Percentiles rank a stretch among this genome's conserved stretches.
phyloP scores from a whole-genome alignment of 2,113 vertebrate genomes.

The Callipepla californica region DNA sequence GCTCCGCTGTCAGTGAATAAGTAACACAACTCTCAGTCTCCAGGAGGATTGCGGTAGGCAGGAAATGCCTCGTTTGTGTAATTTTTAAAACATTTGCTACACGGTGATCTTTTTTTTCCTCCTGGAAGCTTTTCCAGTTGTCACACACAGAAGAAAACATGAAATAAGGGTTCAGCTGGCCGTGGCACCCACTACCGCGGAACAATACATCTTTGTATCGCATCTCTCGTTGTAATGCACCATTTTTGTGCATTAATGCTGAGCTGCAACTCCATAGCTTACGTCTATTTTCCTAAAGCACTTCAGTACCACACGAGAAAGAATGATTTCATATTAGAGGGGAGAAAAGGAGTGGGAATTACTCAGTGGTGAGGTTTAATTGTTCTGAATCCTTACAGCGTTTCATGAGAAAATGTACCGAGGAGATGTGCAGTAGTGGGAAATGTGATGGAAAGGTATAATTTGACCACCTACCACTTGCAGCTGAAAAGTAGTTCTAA shows the following conservation, averaged over 20 bases:
- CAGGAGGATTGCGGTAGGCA: background rate
- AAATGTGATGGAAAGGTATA: constrained; percentile 78
- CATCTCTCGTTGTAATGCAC: background rate
- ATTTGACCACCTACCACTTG: constrained; percentile 77
- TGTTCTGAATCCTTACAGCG: constrained; percentile 67
- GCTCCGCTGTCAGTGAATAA: constrained; percentile 2
- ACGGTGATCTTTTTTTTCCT: background rate
- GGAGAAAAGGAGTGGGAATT: constrained; percentile 56
- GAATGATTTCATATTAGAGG: constrained; percentile 47
- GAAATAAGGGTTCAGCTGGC: background rate
- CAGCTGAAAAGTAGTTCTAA: constrained; percentile 68
- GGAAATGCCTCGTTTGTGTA: background rate
- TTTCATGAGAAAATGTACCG: constrained; percentile 57
- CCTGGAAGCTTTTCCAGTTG: constrained; percentile 5
- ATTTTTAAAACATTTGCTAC: background rate
- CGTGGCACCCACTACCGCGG: background rate
- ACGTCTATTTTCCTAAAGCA: constrained; percentile 34
- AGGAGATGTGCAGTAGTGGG: constrained; percentile 60
- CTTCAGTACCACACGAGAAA: background rate
- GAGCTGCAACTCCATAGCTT: constrained; percentile 18
- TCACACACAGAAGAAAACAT: background rate
- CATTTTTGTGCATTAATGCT: background rate
- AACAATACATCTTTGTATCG: background rate
- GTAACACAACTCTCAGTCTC: background rate
- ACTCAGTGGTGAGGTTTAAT: constrained; percentile 72